Evolutionary conservation across 2,888 invertebrate species (phyloP).

Genomic region (Diplolepis rosae): DNA sequence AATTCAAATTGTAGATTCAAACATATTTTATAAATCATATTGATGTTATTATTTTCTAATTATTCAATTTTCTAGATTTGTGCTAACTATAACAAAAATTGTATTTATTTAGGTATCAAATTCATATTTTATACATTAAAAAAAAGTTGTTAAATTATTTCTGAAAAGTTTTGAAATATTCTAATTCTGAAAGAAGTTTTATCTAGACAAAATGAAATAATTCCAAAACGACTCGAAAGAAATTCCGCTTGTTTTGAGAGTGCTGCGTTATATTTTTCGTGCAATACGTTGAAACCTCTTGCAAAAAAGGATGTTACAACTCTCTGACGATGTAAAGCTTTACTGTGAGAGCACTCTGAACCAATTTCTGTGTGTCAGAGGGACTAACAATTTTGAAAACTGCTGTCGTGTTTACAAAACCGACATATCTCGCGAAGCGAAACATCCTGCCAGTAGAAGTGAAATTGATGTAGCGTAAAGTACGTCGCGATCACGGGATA

Average conservation of each 20-base stretch:
- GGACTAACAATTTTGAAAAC: slow-evolving; percentile 25
- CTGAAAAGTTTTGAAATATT: neutral
- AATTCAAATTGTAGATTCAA: too few species aligned
- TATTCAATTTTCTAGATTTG: too few species aligned
- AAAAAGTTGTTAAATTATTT: too few species aligned
- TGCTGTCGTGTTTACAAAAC: slow-evolving; percentile 30
- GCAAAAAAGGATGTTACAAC: neutral
- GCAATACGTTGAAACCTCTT: neutral
- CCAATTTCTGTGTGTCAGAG: slow-evolving; percentile 16
- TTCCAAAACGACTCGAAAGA: too few species aligned
- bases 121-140: too few species aligned
- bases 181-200: neutral
- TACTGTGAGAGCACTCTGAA: slow-evolving; percentile 1
- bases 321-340: slow-evolving; percentile 21
- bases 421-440: slow-evolving; percentile 29
- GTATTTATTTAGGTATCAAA: too few species aligned
- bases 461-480: slow-evolving; percentile 31
- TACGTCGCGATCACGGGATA: slow-evolving; percentile 24
- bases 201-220: too few species aligned
- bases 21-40: too few species aligned
- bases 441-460: slow-evolving; percentile 20
- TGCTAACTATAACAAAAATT: too few species aligned
- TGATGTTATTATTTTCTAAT: too few species aligned
- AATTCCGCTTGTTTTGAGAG: neutral
- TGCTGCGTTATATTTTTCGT: neutral